phyloP scores from a whole-genome alignment of 1,140 invertebrate species.

The Anadara kagoshimensis region DNA sequence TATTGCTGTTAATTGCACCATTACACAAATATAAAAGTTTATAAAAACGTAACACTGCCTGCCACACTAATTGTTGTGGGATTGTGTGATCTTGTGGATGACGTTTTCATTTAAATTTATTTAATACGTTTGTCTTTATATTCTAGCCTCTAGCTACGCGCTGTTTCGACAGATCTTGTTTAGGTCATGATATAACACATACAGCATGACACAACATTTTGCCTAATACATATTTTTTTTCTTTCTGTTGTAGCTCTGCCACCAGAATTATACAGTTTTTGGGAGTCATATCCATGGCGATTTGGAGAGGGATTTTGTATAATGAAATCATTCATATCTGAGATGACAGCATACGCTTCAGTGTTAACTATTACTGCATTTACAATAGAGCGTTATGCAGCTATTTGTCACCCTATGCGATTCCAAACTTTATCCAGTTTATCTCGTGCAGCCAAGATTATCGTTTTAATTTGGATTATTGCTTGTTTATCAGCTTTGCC shows the following conservation, averaged over 20 bases:
- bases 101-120: too few species aligned
- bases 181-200: too few species aligned
- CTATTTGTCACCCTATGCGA: constrained; percentile 93
- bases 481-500: constrained; percentile 87
- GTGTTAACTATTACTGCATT: constrained; percentile 95
- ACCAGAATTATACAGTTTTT: constrained; percentile 90
- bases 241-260: constrained; percentile 80
- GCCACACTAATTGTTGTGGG: too few species aligned
- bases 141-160: too few species aligned
- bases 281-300: constrained; percentile 90
- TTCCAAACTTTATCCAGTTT: constrained; percentile 90
- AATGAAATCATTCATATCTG: constrained; percentile 86
- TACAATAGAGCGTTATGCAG: constrained; percentile 94
- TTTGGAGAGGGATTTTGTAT: constrained; percentile 92
- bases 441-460: constrained; percentile 86
- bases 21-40: too few species aligned
- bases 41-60: too few species aligned
- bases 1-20: too few species aligned
- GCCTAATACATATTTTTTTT: too few species aligned
- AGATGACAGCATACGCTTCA: constrained; percentile 94
- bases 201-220: too few species aligned
- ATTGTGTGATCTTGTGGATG: too few species aligned
- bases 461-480: constrained; percentile 85
- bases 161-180: too few species aligned
- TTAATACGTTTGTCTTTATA: too few species aligned